These are phyloP conservation scores for Drosophila anomelani DNA, from an alignment of 2,888 invertebrate species.

Conservation along the genomic window DNA sequence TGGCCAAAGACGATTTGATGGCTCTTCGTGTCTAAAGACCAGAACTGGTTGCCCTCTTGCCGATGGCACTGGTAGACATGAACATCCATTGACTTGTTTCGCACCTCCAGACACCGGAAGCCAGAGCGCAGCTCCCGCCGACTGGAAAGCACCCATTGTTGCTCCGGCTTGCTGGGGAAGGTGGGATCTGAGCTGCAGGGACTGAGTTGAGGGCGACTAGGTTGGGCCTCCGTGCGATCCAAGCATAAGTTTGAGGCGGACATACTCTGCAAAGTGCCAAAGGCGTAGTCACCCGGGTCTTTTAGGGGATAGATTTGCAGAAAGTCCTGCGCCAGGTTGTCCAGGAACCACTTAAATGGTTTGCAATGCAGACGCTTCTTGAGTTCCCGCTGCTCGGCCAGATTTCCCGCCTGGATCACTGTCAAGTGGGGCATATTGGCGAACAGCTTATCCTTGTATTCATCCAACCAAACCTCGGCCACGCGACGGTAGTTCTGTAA, in stretches of 20 bases:
- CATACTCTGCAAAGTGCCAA: slow-evolving; percentile 90
- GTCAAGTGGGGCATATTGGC: slow-evolving; percentile 90
- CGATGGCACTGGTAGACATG: slow-evolving; percentile 95
- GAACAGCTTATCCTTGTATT: slow-evolving; percentile 95
- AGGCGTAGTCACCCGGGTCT: slow-evolving; percentile 92
- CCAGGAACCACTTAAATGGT: slow-evolving; percentile 97
- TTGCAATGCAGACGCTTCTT: slow-evolving; percentile 92
- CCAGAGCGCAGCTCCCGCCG: slow-evolving; percentile 84
- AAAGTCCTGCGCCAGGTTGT: slow-evolving; percentile 94
- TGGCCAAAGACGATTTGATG: slow-evolving; percentile 70
- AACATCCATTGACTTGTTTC: slow-evolving; percentile 88
- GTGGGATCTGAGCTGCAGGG: slow-evolving; percentile 71
- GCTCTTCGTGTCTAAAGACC: slow-evolving; percentile 90
- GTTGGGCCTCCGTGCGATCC: slow-evolving; percentile 86
- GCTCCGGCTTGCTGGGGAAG: slow-evolving; percentile 68
- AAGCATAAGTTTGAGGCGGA: slow-evolving; percentile 88
- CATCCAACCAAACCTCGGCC: slow-evolving; percentile 99
- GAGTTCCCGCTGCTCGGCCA: slow-evolving; percentile 90
- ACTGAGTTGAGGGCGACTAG: slow-evolving; percentile 54
- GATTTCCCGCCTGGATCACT: slow-evolving; percentile 91
- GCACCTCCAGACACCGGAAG: slow-evolving; percentile 94
- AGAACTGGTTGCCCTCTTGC: slow-evolving; percentile 96
- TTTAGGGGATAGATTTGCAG: slow-evolving; percentile 94
- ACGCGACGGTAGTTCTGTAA: slow-evolving; percentile 94
- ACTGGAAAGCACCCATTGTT: slow-evolving; percentile 78